phyloP scores from a whole-genome alignment of 1,140 invertebrate genomes.

The Dendroctonus ponderosae region DNA sequence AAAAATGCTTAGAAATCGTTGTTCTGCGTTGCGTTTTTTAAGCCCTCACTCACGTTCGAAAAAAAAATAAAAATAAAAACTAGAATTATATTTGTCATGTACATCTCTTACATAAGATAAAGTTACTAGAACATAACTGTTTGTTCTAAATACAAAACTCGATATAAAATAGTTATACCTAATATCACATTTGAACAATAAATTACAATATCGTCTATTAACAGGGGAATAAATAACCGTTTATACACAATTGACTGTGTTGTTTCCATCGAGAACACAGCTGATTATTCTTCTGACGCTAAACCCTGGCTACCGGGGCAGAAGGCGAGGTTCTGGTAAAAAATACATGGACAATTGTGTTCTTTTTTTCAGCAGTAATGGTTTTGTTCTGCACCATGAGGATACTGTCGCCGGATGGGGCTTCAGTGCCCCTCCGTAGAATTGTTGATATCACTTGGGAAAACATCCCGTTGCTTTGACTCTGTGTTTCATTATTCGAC shows the following conservation, averaged over 20 bases:
- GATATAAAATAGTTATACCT: constrained; percentile 27
- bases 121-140: constrained; percentile 35
- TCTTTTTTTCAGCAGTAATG: constrained; percentile 32
- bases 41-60: too few relatives aligned
- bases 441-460: constrained; percentile 36
- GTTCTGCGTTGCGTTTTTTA: too few relatives aligned
- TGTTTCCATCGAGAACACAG: not conserved
- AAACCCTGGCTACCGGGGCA: constrained; percentile 44
- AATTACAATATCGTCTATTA: constrained; percentile 11
- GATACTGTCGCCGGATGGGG: not conserved
- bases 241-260: constrained; percentile 5
- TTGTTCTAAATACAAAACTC: constrained; percentile 19
- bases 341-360: constrained; percentile 34
- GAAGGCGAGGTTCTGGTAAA: constrained; percentile 32
- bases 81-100: constrained; percentile 33
- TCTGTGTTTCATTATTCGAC: constrained; percentile 21
- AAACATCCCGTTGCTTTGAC: constrained; percentile 12
- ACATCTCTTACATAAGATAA: constrained; percentile 19
- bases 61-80: too few relatives aligned
- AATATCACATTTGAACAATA: constrained; percentile 32
- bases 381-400: constrained; percentile 18
- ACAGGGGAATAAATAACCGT: not conserved
- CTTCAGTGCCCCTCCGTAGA: not conserved
- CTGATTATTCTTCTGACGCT: not conserved
- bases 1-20: not conserved